phyloP scores from a whole-genome alignment of 2,888 invertebrate species.

The Eledona agricola region DNA sequence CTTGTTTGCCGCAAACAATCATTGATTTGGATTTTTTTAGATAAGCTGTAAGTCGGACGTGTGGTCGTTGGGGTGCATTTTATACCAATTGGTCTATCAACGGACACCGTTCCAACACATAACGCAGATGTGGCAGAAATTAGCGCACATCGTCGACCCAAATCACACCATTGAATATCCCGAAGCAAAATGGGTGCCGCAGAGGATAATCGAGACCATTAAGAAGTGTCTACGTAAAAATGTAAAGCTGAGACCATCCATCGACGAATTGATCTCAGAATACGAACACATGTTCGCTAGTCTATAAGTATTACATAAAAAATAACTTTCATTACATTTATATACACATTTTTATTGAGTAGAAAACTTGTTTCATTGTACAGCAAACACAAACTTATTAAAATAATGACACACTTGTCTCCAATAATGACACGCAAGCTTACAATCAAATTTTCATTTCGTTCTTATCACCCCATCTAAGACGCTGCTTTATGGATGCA shows the following conservation, averaged over 20 bases:
- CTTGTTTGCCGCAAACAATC: too few relatives aligned
- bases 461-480: too few relatives aligned
- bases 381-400: too few relatives aligned
- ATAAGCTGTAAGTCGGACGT: conserved; percentile 93
- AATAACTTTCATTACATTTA: conserved; percentile 20
- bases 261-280: conserved; percentile 72
- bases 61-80: conserved; percentile 97
- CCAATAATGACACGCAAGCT: too few relatives aligned
- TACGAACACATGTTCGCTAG: conserved; percentile 44
- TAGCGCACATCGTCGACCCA: conserved; percentile 47
- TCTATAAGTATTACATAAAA: too few relatives aligned
- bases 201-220: conserved; percentile 70
- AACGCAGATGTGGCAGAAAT: conserved; percentile 43
- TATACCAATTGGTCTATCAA: conserved; percentile 91
- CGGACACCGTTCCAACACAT: conserved; percentile 91
- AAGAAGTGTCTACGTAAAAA: conserved; percentile 78
- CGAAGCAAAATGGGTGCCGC: conserved; percentile 65
- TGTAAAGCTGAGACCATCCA: conserved; percentile 76
- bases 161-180: conserved; percentile 80
- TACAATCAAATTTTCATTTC: too few relatives aligned
- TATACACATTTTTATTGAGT: too few relatives aligned
- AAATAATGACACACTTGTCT: too few relatives aligned
- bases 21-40: too few relatives aligned
- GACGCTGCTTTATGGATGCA: too few relatives aligned
- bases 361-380: too few relatives aligned